Evolutionary conservation across 2,797 vertebrate species (phyloP).

Genomic region (Ficedula albicollis): DNA sequence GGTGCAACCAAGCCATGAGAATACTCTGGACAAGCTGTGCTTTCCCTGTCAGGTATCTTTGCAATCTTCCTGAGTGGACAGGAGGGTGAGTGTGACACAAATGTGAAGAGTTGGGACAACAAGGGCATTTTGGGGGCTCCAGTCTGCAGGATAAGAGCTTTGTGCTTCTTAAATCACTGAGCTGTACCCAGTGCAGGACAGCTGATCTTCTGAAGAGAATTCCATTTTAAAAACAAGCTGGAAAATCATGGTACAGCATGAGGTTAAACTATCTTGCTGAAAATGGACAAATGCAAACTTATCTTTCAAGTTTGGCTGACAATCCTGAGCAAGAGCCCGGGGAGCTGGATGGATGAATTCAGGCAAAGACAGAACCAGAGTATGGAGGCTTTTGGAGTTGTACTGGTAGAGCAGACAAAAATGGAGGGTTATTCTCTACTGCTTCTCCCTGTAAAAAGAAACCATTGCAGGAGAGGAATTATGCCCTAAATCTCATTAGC

Average conservation of each 20-base stretch:
- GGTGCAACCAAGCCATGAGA: not conserved
- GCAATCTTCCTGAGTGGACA: not conserved
- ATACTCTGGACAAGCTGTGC: not conserved
- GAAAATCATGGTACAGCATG: not conserved
- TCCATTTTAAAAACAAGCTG: not conserved
- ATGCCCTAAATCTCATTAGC: not conserved
- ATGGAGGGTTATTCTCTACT: not conserved
- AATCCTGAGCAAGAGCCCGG: not conserved
- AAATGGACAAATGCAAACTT: not conserved
- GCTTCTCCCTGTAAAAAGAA: not conserved
- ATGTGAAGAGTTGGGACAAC: accelerated
- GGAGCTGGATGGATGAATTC: not conserved
- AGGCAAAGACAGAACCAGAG: not conserved
- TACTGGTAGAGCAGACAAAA: not conserved
- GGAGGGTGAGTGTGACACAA: not conserved
- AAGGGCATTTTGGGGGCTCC: not conserved
- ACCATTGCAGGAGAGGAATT: not conserved
- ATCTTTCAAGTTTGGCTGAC: not conserved
- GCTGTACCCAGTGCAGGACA: not conserved
- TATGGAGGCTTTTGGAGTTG: not conserved
- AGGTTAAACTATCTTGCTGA: not conserved
- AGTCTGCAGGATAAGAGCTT: not conserved
- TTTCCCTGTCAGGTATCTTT: not conserved
- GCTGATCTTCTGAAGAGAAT: not conserved
- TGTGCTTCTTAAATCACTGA: not conserved